Percentiles rank a stretch among this genome's conserved stretches.
Evolutionary conservation across 2,797 vertebrate species (phyloP).

Genomic region (Ctenopoma multispine): DNA sequence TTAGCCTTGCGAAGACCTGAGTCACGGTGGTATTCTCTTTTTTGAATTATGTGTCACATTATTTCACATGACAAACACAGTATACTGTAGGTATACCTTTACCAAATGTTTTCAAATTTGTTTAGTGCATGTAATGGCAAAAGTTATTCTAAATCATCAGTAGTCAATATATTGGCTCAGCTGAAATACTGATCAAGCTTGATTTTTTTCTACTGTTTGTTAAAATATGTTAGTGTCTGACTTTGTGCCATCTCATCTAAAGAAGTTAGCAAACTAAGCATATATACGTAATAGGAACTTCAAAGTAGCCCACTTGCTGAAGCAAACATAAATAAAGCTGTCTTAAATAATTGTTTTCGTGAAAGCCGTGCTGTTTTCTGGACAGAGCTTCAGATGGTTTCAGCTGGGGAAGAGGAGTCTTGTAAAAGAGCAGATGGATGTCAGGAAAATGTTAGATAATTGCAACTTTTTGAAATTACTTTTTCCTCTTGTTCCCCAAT

Average conservation of each 20-base stretch:
- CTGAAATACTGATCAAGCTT: background rate
- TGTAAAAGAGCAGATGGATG: constrained; percentile 12
- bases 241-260: constrained; percentile 1
- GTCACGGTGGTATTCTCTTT: constrained; percentile 27
- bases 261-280: constrained; percentile 21
- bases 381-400: background rate
- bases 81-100: too few species aligned
- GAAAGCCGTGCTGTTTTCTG: constrained; percentile 2
- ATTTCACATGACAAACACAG: constrained; percentile 19
- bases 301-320: constrained; percentile 2
- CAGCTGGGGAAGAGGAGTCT: background rate
- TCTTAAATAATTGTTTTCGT: background rate
- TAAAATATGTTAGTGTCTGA: background rate
- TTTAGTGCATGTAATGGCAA: background rate
- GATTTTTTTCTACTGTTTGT: background rate
- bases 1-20: constrained; percentile 36
- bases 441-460: constrained; percentile 15
- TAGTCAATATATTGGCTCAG: too few species aligned
- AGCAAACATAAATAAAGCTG: constrained; percentile 13
- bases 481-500: constrained; percentile 4
- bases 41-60: constrained; percentile 27
- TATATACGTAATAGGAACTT: background rate
- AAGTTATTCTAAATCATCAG: background rate
- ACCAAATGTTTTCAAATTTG: constrained; percentile 3
- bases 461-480: constrained; percentile 6